Evolutionary conservation across 1,140 invertebrate genomes (phyloP), one percentile per base, ranked within the genome.

Genomic region (Drosophila carrolli): DNA sequence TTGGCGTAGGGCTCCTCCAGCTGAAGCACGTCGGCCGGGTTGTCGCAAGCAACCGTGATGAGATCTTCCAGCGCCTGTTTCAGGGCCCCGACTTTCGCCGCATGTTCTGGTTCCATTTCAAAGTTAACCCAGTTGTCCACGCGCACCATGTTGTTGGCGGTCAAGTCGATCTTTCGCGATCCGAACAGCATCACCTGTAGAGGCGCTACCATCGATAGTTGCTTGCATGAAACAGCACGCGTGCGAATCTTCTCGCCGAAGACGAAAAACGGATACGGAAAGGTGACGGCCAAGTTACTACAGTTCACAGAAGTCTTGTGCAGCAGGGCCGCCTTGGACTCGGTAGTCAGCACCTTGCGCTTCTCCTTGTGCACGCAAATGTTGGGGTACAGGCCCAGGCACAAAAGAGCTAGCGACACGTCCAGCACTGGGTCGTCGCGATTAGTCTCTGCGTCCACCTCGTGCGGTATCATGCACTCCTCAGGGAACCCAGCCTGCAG

Each of bases 231-330:
- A n/a, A 99, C 98, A 6, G 98, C 98, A 75, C 97, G 94, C 0
- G 98, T 99, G 56, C 98, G 95, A 48, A 99, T 98, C 95, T 99
- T 99, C 93, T 99, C 98, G 3, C 98, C 98, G 93, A 99, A 99
- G 38, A 99, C 97, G 92, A 99, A 99, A 89, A 99, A 97, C 4
- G 98, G 98, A 63, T 96, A 98, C 0, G 97, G 97, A 83, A 99
- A 99, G 59, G 94, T 94, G 58, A 97, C 95, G 48, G 97, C 96
- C 59, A 95, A 93, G 90, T 97, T 97, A 73, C 95, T 96, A 92
- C 98, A 99, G 93, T 99, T 99, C 0, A 99, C 98, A 1, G 98
- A 99, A 0, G 98, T 98, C 92, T 99, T 99, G 93, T 99, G 98
- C 55, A 99, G 96, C 0, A 99, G 93, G 0, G 98, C 98, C 4